Conservation (phyloP, 2,888 invertebrate genomes). For the Sepiola atlantica region DNA sequence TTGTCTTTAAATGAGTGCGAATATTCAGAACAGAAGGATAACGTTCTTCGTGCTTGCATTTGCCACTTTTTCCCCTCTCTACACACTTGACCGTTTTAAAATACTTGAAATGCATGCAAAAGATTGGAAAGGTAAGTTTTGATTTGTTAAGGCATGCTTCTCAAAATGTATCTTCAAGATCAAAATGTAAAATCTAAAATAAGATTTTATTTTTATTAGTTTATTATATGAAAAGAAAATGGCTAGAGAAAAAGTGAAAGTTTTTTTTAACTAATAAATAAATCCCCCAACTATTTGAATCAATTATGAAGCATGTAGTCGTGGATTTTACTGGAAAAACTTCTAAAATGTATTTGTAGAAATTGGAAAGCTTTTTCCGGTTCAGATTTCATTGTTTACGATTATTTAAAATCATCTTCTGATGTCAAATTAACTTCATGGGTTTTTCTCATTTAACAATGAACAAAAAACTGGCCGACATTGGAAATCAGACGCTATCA, state of each 20-base stretch:
- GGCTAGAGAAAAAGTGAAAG: neutral
- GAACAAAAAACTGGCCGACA: no score
- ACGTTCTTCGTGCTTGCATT: neutral
- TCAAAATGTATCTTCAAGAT: neutral
- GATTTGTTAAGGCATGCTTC: neutral
- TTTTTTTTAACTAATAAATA: neutral
- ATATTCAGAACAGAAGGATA: neutral
- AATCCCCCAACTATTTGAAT: neutral
- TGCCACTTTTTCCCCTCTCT: neutral
- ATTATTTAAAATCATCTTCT: neutral
- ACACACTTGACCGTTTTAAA: neutral
- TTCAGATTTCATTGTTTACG: neutral
- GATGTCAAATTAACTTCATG: no score
- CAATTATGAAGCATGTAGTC: neutral
- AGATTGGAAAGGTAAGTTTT: neutral
- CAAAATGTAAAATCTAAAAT: neutral
- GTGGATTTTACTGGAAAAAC: neutral
- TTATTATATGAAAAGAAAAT: neutral
- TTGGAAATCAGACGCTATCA: neutral
- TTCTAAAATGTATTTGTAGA: neutral
- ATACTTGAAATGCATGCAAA: neutral
- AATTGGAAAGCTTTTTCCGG: neutral
- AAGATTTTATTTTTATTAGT: neutral
- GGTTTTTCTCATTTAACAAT: no score
- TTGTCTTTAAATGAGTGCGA: constrained; percentile 16